A percentile compares a stretch with the other conserved stretches of the same genome.
Evolutionary conservation across 2,113 vertebrate genomes (phyloP).

Genomic region (Cyanocitta stelleri): DNA sequence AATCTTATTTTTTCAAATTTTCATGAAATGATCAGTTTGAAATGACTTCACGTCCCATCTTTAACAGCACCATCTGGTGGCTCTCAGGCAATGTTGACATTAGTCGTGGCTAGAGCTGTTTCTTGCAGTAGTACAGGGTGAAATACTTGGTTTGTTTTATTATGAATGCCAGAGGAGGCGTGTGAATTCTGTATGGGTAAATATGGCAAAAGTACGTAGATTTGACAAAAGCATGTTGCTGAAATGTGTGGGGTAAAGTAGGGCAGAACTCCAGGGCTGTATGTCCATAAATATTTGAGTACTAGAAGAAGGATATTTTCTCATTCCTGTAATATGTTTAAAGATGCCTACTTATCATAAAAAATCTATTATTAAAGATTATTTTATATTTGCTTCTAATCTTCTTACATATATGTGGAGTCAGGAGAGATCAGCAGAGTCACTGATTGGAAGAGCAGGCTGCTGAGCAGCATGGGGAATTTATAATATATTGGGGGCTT

Average conservation of each 20-base stretch:
- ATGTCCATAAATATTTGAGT: constrained; percentile 26
- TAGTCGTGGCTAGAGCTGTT: neutral
- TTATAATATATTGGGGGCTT: neutral
- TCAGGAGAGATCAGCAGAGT: constrained; percentile 17
- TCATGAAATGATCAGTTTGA: neutral
- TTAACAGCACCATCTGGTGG: constrained; percentile 50
- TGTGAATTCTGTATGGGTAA: neutral
- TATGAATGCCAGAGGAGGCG: neutral
- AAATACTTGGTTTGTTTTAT: neutral
- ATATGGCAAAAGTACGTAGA: neutral
- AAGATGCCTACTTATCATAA: neutral
- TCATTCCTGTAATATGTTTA: neutral
- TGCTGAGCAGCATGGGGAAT: neutral
- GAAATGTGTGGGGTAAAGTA: neutral
- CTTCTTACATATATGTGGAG: constrained; percentile 18
- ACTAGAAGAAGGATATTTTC: neutral
- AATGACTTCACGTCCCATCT: neutral
- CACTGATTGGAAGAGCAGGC: neutral
- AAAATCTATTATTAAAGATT: constrained; percentile 6
- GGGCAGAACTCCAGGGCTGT: neutral
- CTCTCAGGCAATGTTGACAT: neutral
- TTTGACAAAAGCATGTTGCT: neutral
- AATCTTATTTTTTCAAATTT: neutral
- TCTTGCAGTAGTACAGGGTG: neutral
- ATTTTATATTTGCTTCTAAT: constrained; percentile 15